Percentiles rank a stretch among this genome's conserved stretches.
phyloP scores from a whole-genome alignment of 2,888 invertebrate species.

The Artemia sp. region DNA sequence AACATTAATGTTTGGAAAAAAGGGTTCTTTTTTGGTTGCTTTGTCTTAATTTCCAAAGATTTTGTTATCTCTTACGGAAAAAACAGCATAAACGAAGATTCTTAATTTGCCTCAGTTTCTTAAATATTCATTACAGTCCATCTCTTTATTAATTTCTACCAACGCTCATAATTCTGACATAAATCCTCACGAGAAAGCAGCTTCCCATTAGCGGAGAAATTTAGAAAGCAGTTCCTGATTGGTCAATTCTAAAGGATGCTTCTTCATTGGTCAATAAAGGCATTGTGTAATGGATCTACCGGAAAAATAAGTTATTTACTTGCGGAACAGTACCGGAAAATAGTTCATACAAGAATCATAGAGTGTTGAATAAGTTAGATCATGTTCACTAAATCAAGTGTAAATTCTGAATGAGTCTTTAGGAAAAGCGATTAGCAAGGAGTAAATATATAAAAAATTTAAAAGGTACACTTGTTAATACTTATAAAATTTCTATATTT shows the following conservation, averaged over 20 bases:
- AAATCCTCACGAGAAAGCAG: conserved; percentile 4
- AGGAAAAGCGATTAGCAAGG: too few species aligned
- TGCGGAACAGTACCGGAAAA: conserved; percentile 15
- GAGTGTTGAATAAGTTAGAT: conserved; percentile 13
- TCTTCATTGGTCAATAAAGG: neutral
- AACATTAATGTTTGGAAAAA: too few species aligned
- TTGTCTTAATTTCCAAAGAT: too few species aligned
- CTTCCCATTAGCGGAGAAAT: neutral
- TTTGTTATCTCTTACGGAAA: too few species aligned
- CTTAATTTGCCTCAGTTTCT: neutral
- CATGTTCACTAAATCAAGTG: too few species aligned
- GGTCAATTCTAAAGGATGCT: too few species aligned
- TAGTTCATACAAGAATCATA: conserved; percentile 9
- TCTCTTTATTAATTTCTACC: conserved; percentile 14
- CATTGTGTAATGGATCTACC: conserved; percentile 7
- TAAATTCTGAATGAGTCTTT: too few species aligned
- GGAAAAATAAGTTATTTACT: conserved; percentile 14
- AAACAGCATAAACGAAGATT: too few species aligned
- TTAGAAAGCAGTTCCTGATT: neutral
- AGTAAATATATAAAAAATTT: too few species aligned
- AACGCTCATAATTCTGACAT: conserved; percentile 5
- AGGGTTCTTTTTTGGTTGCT: too few species aligned
- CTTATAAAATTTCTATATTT: too few species aligned
- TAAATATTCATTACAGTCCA: conserved; percentile 12
- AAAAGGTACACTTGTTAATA: too few species aligned